phyloP scores from a whole-genome alignment of 2,113 vertebrate species.

The Spermophilus dauricus region DNA sequence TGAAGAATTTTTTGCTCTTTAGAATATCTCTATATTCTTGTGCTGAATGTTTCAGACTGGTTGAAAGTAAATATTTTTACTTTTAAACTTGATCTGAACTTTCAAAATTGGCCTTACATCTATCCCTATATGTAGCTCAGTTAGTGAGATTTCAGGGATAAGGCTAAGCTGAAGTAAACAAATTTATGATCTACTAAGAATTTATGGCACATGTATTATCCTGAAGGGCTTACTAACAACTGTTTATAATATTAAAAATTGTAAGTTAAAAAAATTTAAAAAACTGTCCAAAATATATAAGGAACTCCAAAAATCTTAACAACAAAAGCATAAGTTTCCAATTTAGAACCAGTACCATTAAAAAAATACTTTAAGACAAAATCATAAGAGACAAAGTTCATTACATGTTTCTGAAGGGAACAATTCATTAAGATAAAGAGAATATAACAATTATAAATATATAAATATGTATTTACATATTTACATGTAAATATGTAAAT shows the following conservation, averaged over 20 bases:
- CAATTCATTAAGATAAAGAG: too few relatives aligned
- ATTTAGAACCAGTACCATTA: too few relatives aligned
- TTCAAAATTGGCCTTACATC: slow-evolving; percentile 59
- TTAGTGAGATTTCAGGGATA: slow-evolving; percentile 57
- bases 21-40: slow-evolving; percentile 51
- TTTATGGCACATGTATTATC: slow-evolving; percentile 57
- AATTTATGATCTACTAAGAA: slow-evolving; percentile 45
- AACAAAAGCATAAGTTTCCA: too few relatives aligned
- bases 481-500: too few relatives aligned
- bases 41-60: slow-evolving; percentile 35
- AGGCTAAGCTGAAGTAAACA: slow-evolving; percentile 43
- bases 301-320: too few relatives aligned
- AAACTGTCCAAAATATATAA: too few relatives aligned
- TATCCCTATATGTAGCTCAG: slow-evolving; percentile 25
- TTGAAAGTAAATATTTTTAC: slow-evolving; percentile 68
- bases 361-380: too few relatives aligned
- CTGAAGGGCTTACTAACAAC: slow-evolving; percentile 35
- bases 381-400: too few relatives aligned
- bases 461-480: too few relatives aligned
- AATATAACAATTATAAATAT: too few relatives aligned
- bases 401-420: too few relatives aligned
- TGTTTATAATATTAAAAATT: slow-evolving; percentile 56
- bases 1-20: slow-evolving; percentile 49
- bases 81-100: slow-evolving; percentile 80
- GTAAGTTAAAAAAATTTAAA: too few relatives aligned